Percentiles rank a stretch among this genome's conserved stretches.
phyloP scores from a whole-genome alignment of 2,797 vertebrate species.

The Sebastes alutus region DNA sequence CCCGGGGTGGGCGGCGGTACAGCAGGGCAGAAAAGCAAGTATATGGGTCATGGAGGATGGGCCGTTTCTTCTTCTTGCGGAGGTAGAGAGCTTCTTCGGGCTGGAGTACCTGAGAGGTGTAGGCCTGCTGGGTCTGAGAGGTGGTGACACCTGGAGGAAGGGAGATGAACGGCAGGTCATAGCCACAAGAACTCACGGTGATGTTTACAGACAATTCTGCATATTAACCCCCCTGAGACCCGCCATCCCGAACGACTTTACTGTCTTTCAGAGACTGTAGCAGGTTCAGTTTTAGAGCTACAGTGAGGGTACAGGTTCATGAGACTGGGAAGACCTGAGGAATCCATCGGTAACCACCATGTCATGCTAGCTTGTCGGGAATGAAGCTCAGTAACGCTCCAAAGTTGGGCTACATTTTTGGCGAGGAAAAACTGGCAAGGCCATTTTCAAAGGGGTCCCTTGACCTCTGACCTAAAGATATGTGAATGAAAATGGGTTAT shows the following conservation, averaged over 20 bases:
- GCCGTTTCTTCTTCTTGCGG: constrained; percentile 98
- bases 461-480: accelerated
- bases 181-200: neutral
- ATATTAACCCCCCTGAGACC: neutral
- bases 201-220: neutral
- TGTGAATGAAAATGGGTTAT: no score
- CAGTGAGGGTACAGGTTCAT: no score
- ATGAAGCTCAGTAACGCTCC: no score
- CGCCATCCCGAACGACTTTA: neutral
- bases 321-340: no score
- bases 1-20: constrained; percentile 90
- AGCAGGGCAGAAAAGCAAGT: constrained; percentile 95
- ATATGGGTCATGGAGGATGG: constrained; percentile 92
- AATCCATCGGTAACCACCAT: no score
- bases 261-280: neutral
- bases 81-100: constrained; percentile 99
- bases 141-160: constrained; percentile 88
- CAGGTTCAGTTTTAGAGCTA: neutral
- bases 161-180: constrained; percentile 17
- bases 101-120: constrained; percentile 97
- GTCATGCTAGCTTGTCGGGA: no score
- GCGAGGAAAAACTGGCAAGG: neutral
- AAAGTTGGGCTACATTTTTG: no score
- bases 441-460: neutral
- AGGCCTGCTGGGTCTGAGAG: constrained; percentile 99